Conservation (phyloP, 2,113 vertebrate genomes). For the Poeciliopsis occidentalis region DNA sequence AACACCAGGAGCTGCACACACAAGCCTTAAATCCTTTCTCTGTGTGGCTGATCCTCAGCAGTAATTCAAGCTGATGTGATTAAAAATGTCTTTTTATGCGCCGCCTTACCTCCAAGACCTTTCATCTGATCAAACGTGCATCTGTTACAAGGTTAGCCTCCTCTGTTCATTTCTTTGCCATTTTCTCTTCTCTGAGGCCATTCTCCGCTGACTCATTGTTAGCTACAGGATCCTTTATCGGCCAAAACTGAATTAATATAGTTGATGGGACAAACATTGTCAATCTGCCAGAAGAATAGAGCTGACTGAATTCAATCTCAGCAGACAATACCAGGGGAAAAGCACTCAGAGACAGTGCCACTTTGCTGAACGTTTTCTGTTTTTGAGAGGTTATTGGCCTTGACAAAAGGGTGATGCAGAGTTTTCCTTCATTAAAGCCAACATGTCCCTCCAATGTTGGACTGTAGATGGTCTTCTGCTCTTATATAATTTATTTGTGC, state of each 20-base stretch:
- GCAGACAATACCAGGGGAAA: slow-evolving; percentile 74
- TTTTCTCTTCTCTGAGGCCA: slow-evolving; percentile 58
- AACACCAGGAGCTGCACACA: slow-evolving; percentile 47
- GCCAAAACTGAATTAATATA: slow-evolving; percentile 80
- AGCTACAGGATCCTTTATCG: slow-evolving; percentile 77
- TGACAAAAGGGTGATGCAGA: slow-evolving; percentile 72
- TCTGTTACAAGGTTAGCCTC: slow-evolving; percentile 55
- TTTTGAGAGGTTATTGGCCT: slow-evolving; percentile 70
- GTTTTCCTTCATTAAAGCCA: slow-evolving; percentile 71
- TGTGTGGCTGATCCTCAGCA: slow-evolving; percentile 50
- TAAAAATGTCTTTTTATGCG: slow-evolving; percentile 58
- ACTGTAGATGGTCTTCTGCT: slow-evolving; percentile 15
- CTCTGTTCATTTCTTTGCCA: slow-evolving; percentile 30
- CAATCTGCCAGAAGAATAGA: slow-evolving; percentile 81
- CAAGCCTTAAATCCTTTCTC: slow-evolving; percentile 30
- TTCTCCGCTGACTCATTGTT: slow-evolving; percentile 75
- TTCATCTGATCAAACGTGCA: slow-evolving; percentile 57
- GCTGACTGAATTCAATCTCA: slow-evolving; percentile 79
- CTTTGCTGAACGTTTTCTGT: slow-evolving; percentile 61
- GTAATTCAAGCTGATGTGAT: slow-evolving; percentile 64
- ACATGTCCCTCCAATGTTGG: slow-evolving; percentile 43
- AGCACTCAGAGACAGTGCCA: slow-evolving; percentile 59
- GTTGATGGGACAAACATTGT: slow-evolving; percentile 81
- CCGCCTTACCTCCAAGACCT: slow-evolving; percentile 47
- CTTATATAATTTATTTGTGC: slow-evolving; percentile 10